Conservation (phyloP, 2,888 invertebrate species). For the Pterobdella sp. region DNA sequence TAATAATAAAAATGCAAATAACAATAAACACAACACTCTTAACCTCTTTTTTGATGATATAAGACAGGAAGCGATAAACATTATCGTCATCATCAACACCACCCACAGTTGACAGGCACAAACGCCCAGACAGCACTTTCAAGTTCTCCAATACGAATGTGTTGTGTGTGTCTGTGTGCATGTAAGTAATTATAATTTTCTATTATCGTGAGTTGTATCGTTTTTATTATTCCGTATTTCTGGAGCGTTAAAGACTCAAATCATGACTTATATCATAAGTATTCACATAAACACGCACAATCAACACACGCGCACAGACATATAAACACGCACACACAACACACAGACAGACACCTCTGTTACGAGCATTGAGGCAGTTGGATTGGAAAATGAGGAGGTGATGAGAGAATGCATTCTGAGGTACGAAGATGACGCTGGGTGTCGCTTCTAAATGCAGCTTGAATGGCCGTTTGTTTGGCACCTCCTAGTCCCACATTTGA, state of each 20-base stretch:
- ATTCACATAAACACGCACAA: too few species aligned
- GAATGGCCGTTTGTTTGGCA: too few species aligned
- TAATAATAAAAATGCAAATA: background rate
- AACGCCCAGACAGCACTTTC: background rate
- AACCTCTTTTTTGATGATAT: slow-evolving; percentile 2
- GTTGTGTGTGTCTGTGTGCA: too few species aligned
- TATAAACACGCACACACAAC: too few species aligned
- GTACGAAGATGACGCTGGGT: slow-evolving; percentile 3
- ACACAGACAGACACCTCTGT: too few species aligned
- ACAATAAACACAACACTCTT: background rate
- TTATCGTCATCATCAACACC: background rate
- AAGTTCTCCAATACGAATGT: background rate
- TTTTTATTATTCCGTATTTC: too few species aligned
- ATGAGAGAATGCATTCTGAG: slow-evolving; percentile 3
- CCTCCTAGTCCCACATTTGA: too few species aligned
- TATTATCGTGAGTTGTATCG: too few species aligned
- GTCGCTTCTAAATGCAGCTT: background rate
- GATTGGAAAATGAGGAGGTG: background rate
- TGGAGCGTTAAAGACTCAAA: too few species aligned
- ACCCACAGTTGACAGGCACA: background rate
- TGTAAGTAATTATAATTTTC: too few species aligned
- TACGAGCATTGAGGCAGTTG: background rate
- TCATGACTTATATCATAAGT: too few species aligned
- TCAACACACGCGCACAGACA: too few species aligned
- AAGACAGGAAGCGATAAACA: slow-evolving; percentile 1